Conservation (phyloP, 2,113 vertebrate genomes). For the Aptenodytes forsteri region DNA sequence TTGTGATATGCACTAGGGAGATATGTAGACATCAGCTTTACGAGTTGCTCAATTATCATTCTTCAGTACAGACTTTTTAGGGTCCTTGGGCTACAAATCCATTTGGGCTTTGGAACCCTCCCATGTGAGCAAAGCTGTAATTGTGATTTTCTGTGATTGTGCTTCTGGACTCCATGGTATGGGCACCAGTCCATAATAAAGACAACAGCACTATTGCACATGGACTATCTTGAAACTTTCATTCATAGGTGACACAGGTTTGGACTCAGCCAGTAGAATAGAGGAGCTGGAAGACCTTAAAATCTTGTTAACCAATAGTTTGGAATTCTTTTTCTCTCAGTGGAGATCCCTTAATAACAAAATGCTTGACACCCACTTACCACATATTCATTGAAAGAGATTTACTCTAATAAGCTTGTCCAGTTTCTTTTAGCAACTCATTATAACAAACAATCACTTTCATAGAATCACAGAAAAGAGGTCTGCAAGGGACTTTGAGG, state of each 20-base stretch:
- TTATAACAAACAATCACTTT: not conserved
- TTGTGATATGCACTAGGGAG: not conserved
- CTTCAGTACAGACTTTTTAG: not conserved
- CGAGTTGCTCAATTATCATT: not conserved
- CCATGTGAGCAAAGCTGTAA: not conserved
- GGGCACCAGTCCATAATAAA: not conserved
- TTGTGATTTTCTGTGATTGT: not conserved
- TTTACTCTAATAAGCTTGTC: not conserved
- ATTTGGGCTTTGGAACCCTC: not conserved
- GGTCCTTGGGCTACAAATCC: not conserved
- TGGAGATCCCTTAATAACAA: not conserved
- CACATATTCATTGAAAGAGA: not conserved
- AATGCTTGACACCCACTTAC: fast-evolving
- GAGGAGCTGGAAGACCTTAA: not conserved
- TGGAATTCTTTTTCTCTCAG: not conserved
- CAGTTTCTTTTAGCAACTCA: not conserved
- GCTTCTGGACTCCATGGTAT: not conserved
- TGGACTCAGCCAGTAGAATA: not conserved
- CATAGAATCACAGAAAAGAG: not conserved
- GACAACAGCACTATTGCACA: not conserved
- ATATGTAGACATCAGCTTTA: not conserved
- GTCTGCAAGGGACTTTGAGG: not conserved
- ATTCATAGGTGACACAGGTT: not conserved
- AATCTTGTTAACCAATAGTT: not conserved
- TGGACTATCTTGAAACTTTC: not conserved